Evolutionary conservation across 2,797 vertebrate species (phyloP), one percentile per base, ranked within the genome.

Genomic region (Nyctalus aviator): DNA sequence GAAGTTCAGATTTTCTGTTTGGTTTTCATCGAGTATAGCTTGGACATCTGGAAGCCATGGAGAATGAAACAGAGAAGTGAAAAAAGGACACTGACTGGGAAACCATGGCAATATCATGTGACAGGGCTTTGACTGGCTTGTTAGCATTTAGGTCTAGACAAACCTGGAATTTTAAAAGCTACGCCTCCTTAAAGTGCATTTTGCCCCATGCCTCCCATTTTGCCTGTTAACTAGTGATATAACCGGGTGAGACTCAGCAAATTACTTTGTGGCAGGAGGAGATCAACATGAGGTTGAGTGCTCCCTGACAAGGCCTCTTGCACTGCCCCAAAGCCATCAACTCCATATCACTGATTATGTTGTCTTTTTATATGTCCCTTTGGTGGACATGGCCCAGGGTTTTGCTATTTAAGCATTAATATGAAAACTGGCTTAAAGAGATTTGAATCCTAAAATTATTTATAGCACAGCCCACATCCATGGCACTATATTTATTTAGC

Each of bases 381-480:
- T 71, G 55, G 44, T 46, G 64, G 17, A 94, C 53, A 44, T 15
- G 44, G n/a, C 37, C 37, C 17, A 44, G 30, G 11, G 18, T 50
- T 75, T 85, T 81, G n/a, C 32, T 91, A 20, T 88, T 89, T 81
- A 85, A 90, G 76, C 41, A 73, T 66, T 55, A 76, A 72, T 50
- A n/a, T 62, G 79, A 57, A 88, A 12, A 6, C 25, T 84, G 8
- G 18, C 35, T 37, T 73, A 32, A 77, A 84, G 85, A 94, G 81
- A 79, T 82, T 44, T 66, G 85, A 90, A 78, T 85, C 44, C n/a
- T 72, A 90, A 79, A 90, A 82, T 81, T 88, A 25, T 84, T 93
- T 85, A 59, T 9, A 64, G 48, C 46, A 85, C 14, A 59, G 17
- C 53, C 32, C n/a, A 78, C 20, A 73, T 57, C 48, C 27, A 55